Percentiles rank a stretch among this genome's conserved stretches.
phyloP scores from a whole-genome alignment of 2,113 vertebrate genomes.

The western clawed frog (Xenopus tropicalis) region DNA sequence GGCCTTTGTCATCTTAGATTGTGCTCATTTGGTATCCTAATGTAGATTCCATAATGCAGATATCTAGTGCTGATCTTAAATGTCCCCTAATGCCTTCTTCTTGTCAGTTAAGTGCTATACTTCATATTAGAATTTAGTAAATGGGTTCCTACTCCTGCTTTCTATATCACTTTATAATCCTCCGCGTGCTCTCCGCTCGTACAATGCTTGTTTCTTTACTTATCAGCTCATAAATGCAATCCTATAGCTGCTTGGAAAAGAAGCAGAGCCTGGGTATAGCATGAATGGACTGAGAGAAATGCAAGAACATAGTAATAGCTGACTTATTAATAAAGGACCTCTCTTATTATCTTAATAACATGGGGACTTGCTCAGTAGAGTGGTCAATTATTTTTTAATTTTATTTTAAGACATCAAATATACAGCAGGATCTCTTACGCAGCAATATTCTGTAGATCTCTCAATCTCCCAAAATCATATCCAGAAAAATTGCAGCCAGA shows the following conservation, averaged over 20 bases:
- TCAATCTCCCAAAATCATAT: not conserved
- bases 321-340: conserved; percentile 46
- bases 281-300: conserved; percentile 30
- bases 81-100: no score
- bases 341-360: conserved; percentile 58
- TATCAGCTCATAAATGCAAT: conserved; percentile 44
- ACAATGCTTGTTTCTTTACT: conserved; percentile 33
- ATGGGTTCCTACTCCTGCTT: no score
- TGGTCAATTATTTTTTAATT: not conserved
- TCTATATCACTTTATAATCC: not conserved
- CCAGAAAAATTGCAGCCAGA: no score
- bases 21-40: no score
- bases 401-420: not conserved
- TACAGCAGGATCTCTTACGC: not conserved
- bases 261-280: conserved; percentile 19
- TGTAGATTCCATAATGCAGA: no score
- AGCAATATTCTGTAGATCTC: not conserved
- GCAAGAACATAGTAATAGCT: conserved; percentile 50
- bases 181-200: conserved; percentile 14
- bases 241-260: conserved; percentile 37
- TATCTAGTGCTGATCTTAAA: no score
- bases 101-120: no score
- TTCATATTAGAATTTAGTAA: no score
- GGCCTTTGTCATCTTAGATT: no score
- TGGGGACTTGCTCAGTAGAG: conserved; percentile 55